Base-by-base conservation (phyloP, 1,140 invertebrate species). In the Dolichoris vasculosae region DNA sequence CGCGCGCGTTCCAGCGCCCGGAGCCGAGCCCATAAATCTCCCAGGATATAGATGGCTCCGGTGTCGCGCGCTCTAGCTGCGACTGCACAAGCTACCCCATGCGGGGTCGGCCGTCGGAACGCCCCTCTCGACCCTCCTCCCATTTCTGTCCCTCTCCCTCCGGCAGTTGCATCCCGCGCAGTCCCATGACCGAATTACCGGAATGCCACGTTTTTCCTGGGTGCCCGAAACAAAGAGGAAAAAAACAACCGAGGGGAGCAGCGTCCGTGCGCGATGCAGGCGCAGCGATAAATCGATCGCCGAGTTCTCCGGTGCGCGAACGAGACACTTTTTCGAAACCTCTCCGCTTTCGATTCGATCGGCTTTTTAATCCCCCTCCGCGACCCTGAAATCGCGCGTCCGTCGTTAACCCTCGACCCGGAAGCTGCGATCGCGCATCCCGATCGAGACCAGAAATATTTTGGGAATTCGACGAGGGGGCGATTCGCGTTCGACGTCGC, bases 1-100 rank as follows among this genome's bases (percentile, higher is more conserved):
- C 32, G 17, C 0, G 67, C 43, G 26, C 17, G 32, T 2, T 13
- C 91, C 89, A 88, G 86, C 87, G 85, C 90, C 90, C 89, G 89
- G 88, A 89, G 82, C 59, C 89, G 90, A 92, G 90, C 89, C 90
- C 92, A 93, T 93, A 93, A 93, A 93, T 93, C 93, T 92, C 88
- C 82, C 32, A 88, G 92, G 91, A 93, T 93, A 93, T 92, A 93
- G 93, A 93, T 93, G 93, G 92, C 92, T 93, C 92, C 92, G 91
- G 91, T 92, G 92, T 93, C 93, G 90, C 92, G 89, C 91, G 90
- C 51, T n/a, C n/a, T n/a, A n/a, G n/a, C n/a, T n/a, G n/a, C 17
- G 2, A 48, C 67, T 67, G 17, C 38, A 64, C 59, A 67, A 64
- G 92, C 89, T 93, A 93, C 92, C 92, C 93, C 93, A 93, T 93